Evolutionary conservation across 2,113 vertebrate genomes (phyloP).

Genomic region (Microcebus murinus): DNA sequence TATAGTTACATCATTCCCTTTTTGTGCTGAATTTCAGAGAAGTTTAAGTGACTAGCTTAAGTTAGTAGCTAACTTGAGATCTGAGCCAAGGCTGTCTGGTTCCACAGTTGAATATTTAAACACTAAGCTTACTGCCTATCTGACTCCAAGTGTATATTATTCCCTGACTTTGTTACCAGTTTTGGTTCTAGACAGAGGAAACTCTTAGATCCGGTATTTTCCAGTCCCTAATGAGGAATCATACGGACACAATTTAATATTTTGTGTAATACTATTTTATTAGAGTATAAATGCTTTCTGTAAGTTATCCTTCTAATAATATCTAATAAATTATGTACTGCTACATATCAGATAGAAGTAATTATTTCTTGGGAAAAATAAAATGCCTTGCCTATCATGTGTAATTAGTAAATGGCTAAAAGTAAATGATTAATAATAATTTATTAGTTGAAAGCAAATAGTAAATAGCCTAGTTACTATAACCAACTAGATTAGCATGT

Average conservation of each 20-base stretch:
- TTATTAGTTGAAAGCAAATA: slow-evolving; percentile 25
- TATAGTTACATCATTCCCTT: background rate
- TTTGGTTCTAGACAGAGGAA: background rate
- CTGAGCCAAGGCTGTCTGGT: background rate
- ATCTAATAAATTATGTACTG: background rate
- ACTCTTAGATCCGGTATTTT: background rate
- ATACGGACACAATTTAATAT: background rate
- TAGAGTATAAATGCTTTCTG: background rate
- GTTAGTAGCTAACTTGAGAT: background rate
- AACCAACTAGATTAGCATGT: background rate
- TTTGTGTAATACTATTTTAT: background rate
- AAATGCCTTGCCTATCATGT: background rate
- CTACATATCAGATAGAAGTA: background rate
- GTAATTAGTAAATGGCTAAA: background rate
- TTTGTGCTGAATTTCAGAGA: background rate
- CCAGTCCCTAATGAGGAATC: background rate
- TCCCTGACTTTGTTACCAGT: background rate
- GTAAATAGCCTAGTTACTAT: slow-evolving; percentile 9
- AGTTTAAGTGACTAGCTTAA: background rate
- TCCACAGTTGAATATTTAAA: background rate
- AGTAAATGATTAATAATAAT: background rate
- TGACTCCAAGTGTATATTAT: background rate
- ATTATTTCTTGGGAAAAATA: slow-evolving; percentile 53
- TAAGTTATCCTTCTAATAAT: slow-evolving; percentile 4
- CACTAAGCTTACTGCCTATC: background rate